Evolutionary conservation across 1,140 invertebrate species (phyloP).

Genomic region (Oppia nitens): DNA sequence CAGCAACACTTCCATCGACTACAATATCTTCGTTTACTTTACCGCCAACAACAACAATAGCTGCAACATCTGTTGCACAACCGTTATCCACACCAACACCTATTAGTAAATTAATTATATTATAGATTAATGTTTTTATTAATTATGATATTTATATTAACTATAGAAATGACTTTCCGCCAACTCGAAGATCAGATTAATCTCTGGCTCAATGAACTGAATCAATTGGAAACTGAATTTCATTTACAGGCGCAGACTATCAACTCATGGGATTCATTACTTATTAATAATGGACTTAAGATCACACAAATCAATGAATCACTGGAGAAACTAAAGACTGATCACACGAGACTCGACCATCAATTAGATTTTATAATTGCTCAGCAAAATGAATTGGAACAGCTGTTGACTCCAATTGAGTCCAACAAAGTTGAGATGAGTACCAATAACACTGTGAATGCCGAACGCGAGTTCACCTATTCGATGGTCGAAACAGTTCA

Average conservation of each 20-base stretch:
- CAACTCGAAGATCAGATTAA: conserved; percentile 84
- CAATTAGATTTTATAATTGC: conserved; percentile 84
- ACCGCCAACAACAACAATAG: conserved; percentile 23
- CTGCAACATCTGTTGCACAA: conserved; percentile 25
- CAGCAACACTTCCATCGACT: conserved; percentile 11
- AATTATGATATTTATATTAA: neutral
- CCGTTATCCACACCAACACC: neutral
- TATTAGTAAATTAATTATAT: neutral
- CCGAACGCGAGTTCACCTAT: conserved; percentile 71
- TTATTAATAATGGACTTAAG: conserved; percentile 60
- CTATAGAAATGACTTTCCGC: conserved; percentile 49
- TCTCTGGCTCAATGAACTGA: conserved; percentile 83
- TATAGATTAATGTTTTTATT: neutral
- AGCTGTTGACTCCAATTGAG: conserved; percentile 47
- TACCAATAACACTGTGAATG: conserved; percentile 41
- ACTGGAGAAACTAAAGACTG: conserved; percentile 64
- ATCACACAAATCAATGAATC: conserved; percentile 67
- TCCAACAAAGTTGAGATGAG: conserved; percentile 5
- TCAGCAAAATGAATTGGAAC: conserved; percentile 80
- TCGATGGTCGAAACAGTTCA: conserved; percentile 73
- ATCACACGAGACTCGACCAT: conserved; percentile 74
- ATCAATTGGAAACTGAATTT: conserved; percentile 83
- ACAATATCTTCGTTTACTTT: conserved; percentile 15
- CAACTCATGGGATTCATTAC: conserved; percentile 78
- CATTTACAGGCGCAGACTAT: conserved; percentile 83